Evolutionary conservation across 2,888 invertebrate genomes (phyloP).

Genomic region (Epinotia nisella): DNA sequence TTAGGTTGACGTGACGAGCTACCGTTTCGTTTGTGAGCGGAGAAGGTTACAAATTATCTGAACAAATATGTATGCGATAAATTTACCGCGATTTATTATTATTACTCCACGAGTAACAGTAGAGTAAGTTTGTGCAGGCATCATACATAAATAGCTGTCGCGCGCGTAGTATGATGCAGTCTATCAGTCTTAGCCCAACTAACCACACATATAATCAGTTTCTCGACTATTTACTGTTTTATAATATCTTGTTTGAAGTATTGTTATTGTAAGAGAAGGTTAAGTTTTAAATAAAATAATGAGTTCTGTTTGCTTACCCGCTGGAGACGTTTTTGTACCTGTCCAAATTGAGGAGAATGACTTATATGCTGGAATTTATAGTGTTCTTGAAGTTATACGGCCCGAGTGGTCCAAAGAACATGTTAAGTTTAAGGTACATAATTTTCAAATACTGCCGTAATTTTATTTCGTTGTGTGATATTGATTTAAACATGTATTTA

Average conservation of each 20-base stretch:
- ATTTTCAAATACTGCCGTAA: slow-evolving; percentile 86
- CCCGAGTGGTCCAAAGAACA: slow-evolving; percentile 88
- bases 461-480: slow-evolving; percentile 1
- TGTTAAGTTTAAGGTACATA: slow-evolving; percentile 44
- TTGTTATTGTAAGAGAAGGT: slow-evolving; percentile 14
- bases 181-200: slow-evolving; percentile 15
- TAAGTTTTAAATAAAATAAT: slow-evolving; percentile 51
- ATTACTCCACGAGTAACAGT: slow-evolving; percentile 22
- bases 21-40: neutral
- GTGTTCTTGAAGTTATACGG: slow-evolving; percentile 87
- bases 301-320: slow-evolving; percentile 64
- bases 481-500: slow-evolving; percentile 16
- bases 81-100: slow-evolving; percentile 34
- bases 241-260: slow-evolving; percentile 20
- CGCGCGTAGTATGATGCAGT: slow-evolving; percentile 29
- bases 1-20: neutral
- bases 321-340: slow-evolving; percentile 80
- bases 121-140: slow-evolving; percentile 19
- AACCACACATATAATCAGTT: slow-evolving; percentile 18
- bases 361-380: slow-evolving; percentile 87
- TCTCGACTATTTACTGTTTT: slow-evolving; percentile 15
- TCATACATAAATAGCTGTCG: slow-evolving; percentile 33
- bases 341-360: slow-evolving; percentile 87
- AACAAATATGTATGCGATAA: slow-evolving; percentile 34
- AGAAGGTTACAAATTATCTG: slow-evolving; percentile 32